Evolutionary conservation across 2,797 vertebrate species (phyloP).

Genomic region (Kryptolebias ocellatus): DNA sequence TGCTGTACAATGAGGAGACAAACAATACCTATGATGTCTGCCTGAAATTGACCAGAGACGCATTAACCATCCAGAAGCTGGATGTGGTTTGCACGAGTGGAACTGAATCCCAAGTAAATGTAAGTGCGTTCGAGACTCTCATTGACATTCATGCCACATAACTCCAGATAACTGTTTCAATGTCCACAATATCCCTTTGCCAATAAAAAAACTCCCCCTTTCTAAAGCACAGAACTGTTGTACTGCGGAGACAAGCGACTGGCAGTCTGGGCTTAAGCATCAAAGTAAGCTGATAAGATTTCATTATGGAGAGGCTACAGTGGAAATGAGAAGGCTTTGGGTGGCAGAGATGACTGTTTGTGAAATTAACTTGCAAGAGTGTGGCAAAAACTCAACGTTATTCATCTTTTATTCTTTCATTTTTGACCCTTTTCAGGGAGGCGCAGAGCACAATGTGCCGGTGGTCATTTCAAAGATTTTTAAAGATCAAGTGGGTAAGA

Average conservation of each 20-base stretch:
- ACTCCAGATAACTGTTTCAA: constrained; percentile 41
- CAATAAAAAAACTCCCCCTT: constrained; percentile 86
- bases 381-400: not conserved
- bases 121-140: constrained; percentile 82
- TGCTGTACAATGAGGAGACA: constrained; percentile 86
- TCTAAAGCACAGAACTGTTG: constrained; percentile 99
- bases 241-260: constrained; percentile 90
- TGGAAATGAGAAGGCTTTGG: constrained; percentile 46
- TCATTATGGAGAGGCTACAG: constrained; percentile 37
- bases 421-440: constrained; percentile 86
- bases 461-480: constrained; percentile 97
- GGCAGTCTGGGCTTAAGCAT: constrained; percentile 95
- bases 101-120: constrained; percentile 85
- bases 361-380: constrained; percentile 4
- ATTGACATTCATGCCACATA: constrained; percentile 40
- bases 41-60: constrained; percentile 90
- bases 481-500: constrained; percentile 95
- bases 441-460: constrained; percentile 92
- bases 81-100: constrained; percentile 89
- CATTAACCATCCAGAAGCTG: constrained; percentile 91
- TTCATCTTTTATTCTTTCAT: constrained; percentile 15
- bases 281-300: constrained; percentile 86
- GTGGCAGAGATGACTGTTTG: constrained; percentile 26
- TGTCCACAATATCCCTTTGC: constrained; percentile 72
- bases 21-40: constrained; percentile 90